Evolutionary conservation across 2,888 invertebrate genomes (phyloP), one percentile per base, ranked within the genome.

Genomic region (Chloromyia formosa): DNA sequence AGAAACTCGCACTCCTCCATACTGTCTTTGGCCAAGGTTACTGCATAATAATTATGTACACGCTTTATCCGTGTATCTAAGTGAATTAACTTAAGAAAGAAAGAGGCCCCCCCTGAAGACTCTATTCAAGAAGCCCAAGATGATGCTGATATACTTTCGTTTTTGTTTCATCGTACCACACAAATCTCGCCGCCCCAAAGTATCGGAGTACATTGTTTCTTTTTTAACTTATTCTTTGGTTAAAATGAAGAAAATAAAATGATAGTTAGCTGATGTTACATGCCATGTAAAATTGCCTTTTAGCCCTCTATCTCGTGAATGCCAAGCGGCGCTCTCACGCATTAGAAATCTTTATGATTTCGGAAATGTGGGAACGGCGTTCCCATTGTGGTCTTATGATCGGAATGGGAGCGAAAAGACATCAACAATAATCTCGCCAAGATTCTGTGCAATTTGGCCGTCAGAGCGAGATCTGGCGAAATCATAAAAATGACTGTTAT

Each of bases 341-440:
- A 62, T 35, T n/a, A 62, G 62, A 62, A 62, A 62, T 62, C 27
- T 62, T 62, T 62, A 62, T 62, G 62, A 62, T 62, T 62, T 62
- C 62, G 62, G 62, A 62, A 62, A 62, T 62, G 62, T 62, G 62
- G 62, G 62, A 62, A 62, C 62, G 16, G 16, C 40, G 62, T 62
- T 40, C 62, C 62, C 62, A 62, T 62, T 62, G 62, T 62, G 62
- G 40, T 62, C 7, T 2, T 35, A 35, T 35, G 60, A 40, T 62
- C 35, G 62, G 62, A 62, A 62, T 62, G 62, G 62, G 62, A 62
- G 40, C 62, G 62, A 62, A 62, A 62, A 62, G 62, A 62, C 62
- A 62, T n/a, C 62, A 62, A 40, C 40, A 40, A 62, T 62, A 27
- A 62, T 22, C 62, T 35, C 27, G 27, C 16, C 40, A 40, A 62